A percentile compares a stretch with the other conserved stretches of the same genome.
Evolutionary conservation across 1,140 invertebrate species (phyloP).

Genomic region (Amyelois transitella): DNA sequence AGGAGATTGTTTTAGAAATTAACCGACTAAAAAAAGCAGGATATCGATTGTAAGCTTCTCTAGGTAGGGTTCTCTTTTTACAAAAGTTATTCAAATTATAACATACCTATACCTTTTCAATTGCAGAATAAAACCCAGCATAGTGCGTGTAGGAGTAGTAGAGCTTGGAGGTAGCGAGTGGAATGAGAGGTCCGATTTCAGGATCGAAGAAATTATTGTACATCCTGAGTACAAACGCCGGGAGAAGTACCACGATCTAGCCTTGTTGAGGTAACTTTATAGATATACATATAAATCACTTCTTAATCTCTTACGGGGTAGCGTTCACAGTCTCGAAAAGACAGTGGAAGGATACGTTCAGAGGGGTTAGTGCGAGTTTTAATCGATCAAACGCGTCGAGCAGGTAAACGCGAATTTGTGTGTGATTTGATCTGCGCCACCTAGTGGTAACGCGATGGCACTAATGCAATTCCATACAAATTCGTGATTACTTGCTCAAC

Average conservation of each 20-base stretch:
- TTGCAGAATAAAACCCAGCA: conserved; percentile 41
- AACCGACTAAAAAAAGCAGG: background rate
- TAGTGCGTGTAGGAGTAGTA: conserved; percentile 47
- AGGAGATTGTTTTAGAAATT: background rate
- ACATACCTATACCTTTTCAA: background rate
- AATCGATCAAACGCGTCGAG: too few relatives aligned
- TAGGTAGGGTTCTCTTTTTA: too few relatives aligned
- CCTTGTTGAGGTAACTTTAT: conserved; percentile 73
- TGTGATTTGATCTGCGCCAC: too few relatives aligned
- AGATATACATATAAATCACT: too few relatives aligned
- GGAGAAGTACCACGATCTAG: conserved; percentile 76
- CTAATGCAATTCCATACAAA: too few relatives aligned
- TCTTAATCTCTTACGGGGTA: too few relatives aligned
- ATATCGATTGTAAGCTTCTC: background rate
- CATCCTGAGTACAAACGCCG: conserved; percentile 68
- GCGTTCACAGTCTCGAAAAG: too few relatives aligned
- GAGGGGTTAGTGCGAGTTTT: too few relatives aligned
- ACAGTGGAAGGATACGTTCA: too few relatives aligned
- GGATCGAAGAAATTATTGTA: conserved; percentile 47
- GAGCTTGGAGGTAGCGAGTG: conserved; percentile 31
- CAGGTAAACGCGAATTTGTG: too few relatives aligned
- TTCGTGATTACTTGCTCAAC: too few relatives aligned
- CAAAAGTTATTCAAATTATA: conserved; percentile 4
- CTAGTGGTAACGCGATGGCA: too few relatives aligned
- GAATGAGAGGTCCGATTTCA: conserved; percentile 38